Evolutionary conservation across 2,888 invertebrate genomes (phyloP).

Genomic region (Agrochola lychnidis): DNA sequence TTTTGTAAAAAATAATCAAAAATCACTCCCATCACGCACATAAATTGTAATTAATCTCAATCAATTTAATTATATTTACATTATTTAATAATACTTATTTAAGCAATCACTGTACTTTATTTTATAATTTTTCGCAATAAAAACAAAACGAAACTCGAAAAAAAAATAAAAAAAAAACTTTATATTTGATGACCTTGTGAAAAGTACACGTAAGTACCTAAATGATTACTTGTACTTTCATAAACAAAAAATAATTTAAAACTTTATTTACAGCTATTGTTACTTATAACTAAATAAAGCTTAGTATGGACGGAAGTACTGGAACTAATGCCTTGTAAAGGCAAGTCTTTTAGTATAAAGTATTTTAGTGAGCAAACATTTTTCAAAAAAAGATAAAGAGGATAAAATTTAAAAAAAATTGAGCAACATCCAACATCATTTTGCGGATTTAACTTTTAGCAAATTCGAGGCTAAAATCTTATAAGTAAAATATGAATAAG

Average conservation of each 20-base stretch:
- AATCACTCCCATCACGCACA: conserved; percentile 49
- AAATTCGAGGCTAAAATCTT: conserved; percentile 40
- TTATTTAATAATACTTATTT: conserved; percentile 57
- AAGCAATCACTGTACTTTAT: conserved; percentile 57
- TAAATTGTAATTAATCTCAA: conserved; percentile 65
- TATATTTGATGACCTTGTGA: conserved; percentile 35
- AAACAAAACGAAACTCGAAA: conserved; percentile 41
- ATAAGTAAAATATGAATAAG: conserved; percentile 65
- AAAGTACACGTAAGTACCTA: conserved; percentile 44
- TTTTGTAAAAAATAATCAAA: conserved; percentile 53
- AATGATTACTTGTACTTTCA: conserved; percentile 62
- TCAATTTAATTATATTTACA: conserved; percentile 65
- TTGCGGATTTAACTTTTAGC: conserved; percentile 28
- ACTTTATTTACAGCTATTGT: conserved; percentile 73
- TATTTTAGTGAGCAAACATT: conserved; percentile 53
- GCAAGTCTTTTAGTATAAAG: conserved; percentile 61
- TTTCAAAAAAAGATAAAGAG: conserved; percentile 16
- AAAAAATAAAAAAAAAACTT: conserved; percentile 28
- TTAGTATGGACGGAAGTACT: conserved; percentile 80
- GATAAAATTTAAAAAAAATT: conserved; percentile 8
- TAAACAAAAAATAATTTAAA: conserved; percentile 68
- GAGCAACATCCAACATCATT: conserved; percentile 41
- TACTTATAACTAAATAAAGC: conserved; percentile 83
- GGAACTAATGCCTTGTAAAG: conserved; percentile 52
- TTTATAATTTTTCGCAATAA: conserved; percentile 32